Evolutionary conservation across 2,113 vertebrate genomes (phyloP).

Genomic region (Cynoglossus semilaevis): DNA sequence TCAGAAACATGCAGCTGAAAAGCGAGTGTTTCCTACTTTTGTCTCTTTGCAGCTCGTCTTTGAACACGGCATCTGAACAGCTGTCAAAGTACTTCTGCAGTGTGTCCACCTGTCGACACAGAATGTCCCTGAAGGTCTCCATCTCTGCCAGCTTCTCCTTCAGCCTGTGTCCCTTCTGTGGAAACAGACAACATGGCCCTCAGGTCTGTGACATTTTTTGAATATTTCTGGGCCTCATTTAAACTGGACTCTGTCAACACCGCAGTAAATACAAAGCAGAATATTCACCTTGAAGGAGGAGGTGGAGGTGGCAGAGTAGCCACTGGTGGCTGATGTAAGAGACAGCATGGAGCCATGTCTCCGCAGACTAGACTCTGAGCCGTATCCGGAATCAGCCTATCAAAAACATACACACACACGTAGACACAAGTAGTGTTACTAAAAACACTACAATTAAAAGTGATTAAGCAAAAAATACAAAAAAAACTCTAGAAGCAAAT

Average conservation of each 20-base stretch:
- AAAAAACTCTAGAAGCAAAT: no score
- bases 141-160: conserved; percentile 97
- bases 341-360: conserved; percentile 96
- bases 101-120: conserved; percentile 81
- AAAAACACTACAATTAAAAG: no score
- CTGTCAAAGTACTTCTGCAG: conserved; percentile 78
- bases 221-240: not conserved
- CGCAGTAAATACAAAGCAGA: not conserved
- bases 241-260: not conserved
- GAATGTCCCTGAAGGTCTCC: conserved; percentile 97
- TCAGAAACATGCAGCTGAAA: not conserved
- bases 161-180: conserved; percentile 92
- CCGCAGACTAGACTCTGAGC: conserved; percentile 92
- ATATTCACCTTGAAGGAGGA: conserved; percentile 93
- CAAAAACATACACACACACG: not conserved
- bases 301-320: conserved; percentile 93
- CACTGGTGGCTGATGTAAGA: conserved; percentile 92
- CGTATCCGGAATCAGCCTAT: conserved; percentile 94
- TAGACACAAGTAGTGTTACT: not conserved
- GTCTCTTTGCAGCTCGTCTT: conserved; percentile 92
- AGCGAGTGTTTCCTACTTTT: conserved; percentile 77
- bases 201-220: not conserved
- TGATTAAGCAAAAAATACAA: no score
- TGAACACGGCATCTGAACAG: conserved; percentile 87
- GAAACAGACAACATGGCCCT: not conserved